Evolutionary conservation across 2,888 invertebrate genomes (phyloP).

Genomic region (Tiliacea citrago): DNA sequence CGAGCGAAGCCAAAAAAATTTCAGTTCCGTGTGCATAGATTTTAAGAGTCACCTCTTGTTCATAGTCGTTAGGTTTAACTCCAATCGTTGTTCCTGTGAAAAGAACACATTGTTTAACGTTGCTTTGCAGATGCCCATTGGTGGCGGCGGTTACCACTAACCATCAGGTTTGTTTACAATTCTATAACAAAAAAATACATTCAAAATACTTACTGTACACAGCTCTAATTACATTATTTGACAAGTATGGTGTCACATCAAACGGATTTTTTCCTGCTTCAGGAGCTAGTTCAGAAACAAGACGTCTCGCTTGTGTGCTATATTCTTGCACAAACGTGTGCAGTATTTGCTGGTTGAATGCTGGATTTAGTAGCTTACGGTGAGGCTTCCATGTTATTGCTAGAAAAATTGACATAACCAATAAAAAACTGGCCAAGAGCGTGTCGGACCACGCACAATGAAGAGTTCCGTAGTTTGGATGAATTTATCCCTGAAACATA

Average conservation of each 20-base stretch:
- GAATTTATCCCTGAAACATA: too few species aligned
- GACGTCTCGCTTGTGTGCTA: slow-evolving; percentile 60
- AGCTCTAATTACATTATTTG: slow-evolving; percentile 59
- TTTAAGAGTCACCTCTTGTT: slow-evolving; percentile 1
- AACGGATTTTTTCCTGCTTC: slow-evolving; percentile 64
- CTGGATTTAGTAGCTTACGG: slow-evolving; percentile 70
- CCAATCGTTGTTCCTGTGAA: slow-evolving; percentile 13
- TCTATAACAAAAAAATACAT: too few species aligned
- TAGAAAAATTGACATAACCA: not conserved
- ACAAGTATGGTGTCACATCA: slow-evolving; percentile 60
- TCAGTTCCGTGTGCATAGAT: slow-evolving; percentile 9
- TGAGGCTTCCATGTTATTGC: slow-evolving; percentile 70
- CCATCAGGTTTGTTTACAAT: too few species aligned
- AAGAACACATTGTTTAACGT: too few species aligned
- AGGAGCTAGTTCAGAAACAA: slow-evolving; percentile 53
- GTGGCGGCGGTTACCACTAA: too few species aligned
- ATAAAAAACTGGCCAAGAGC: too few species aligned
- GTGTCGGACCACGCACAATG: too few species aligned
- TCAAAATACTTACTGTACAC: slow-evolving; percentile 67
- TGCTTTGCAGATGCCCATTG: too few species aligned
- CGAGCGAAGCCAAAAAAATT: not conserved
- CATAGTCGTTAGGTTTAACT: not conserved
- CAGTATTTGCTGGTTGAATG: slow-evolving; percentile 69
- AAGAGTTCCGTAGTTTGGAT: too few species aligned
- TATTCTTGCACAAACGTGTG: slow-evolving; percentile 64